A percentile compares a stretch with the other conserved stretches of the same genome.
phyloP scores from a whole-genome alignment of 2,113 vertebrate species.

The Pelobates fuscus region DNA sequence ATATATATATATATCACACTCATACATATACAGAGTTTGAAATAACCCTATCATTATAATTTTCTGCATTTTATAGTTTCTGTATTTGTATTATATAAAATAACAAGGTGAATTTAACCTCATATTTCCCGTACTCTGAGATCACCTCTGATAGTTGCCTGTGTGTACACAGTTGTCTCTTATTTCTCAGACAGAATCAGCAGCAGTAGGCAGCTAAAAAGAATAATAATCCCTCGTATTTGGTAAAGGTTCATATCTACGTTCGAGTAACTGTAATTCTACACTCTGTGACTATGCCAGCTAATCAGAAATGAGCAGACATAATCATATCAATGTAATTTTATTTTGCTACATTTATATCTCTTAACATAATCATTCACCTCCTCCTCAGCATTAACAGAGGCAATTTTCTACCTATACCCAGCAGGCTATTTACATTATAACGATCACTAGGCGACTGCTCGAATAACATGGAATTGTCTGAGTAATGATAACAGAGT shows the following conservation, averaged over 20 bases:
- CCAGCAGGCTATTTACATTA: slow-evolving; percentile 40
- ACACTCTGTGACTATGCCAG: slow-evolving; percentile 14
- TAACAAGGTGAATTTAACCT: slow-evolving; percentile 21
- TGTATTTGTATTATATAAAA: background rate
- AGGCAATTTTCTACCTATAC: slow-evolving; percentile 43
- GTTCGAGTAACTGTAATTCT: slow-evolving; percentile 21
- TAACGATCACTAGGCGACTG: slow-evolving; percentile 15
- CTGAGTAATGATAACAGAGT: slow-evolving; percentile 10
- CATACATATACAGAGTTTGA: too few relatives aligned
- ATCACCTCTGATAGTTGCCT: background rate
- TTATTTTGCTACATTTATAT: slow-evolving; percentile 46
- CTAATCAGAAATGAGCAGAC: slow-evolving; percentile 36
- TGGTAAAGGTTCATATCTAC: slow-evolving; percentile 20
- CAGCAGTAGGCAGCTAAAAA: slow-evolving; percentile 23
- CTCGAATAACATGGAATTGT: background rate
- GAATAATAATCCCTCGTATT: slow-evolving; percentile 14
- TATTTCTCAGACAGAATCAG: slow-evolving; percentile 19
- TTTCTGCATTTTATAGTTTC: too few relatives aligned
- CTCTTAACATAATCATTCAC: slow-evolving; percentile 47
- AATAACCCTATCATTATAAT: too few relatives aligned
- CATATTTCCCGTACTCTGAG: slow-evolving; percentile 1
- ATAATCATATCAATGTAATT: slow-evolving; percentile 44
- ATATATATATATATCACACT: too few relatives aligned
- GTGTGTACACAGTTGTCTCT: slow-evolving; percentile 37
- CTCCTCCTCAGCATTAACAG: slow-evolving; percentile 46